Base-by-base conservation (phyloP, 2,113 vertebrate genomes). In the Paraplagusia blochii region DNA sequence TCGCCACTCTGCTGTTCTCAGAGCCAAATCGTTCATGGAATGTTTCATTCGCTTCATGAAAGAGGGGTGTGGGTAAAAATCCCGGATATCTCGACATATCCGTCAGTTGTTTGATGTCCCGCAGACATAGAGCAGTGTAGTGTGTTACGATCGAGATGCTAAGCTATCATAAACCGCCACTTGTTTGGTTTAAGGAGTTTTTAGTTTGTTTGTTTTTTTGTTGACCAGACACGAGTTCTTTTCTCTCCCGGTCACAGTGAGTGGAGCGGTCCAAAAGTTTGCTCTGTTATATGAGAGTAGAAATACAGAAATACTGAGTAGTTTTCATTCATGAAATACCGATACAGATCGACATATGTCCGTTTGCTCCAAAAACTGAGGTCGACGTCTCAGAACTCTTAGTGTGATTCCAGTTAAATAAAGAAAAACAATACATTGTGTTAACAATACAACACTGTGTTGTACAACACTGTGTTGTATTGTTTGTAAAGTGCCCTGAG, bases 1-100 rank as follows among this genome's bases (percentile, higher is more conserved):
- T 53, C 14, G 47, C 60, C 44, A 12, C 50, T 58, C 44, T 22
- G 3, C 64, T 17, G n/a, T 38, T 36, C 42, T 16, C 33, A 47
- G 46, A 44, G 67, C 74, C 58, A 65, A 58, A 57, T 56, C 53
- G 34, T 66, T 84, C 72, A 64, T 63, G 49, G 79, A 65, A 79
- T 66, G 81, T 87, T 71, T 84, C 89, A 90, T 87, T 88, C 64
- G 29, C 40, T 17, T 1, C 1, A n/a, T 9, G 43, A 33, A 11
- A 19, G 29, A 14, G 49, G 62, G 22, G 63, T n/a, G n/a, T n/a
- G 59, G 44, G 52, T 12, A 55, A 16, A 19, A 35, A 10, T 42
- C 57, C 57, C 56, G 59, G 64, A 80, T 44, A 44, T 74, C 69
- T 59, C 22, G n/a, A 39, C 4, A 33, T 15, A 48, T 54, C 44